Percentiles rank a stretch among this genome's conserved stretches.
Conservation (phyloP, 2,113 vertebrate species). For the Axis porcinus region DNA sequence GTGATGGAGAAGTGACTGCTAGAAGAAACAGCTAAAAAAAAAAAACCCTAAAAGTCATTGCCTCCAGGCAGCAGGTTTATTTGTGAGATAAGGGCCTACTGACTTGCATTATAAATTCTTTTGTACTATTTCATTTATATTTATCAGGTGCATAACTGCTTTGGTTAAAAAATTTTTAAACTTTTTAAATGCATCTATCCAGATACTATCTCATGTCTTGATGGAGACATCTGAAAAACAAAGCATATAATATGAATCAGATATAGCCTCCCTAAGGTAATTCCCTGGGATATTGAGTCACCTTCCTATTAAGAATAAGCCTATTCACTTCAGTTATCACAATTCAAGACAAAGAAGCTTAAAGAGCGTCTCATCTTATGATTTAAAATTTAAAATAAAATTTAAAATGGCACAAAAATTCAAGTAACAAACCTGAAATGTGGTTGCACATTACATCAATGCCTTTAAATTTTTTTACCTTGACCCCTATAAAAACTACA, state of each 20-base stretch:
- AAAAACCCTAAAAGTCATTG: not conserved
- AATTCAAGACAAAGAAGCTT: not conserved
- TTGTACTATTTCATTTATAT: not conserved
- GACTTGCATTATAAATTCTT: not conserved
- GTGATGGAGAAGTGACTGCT: not conserved
- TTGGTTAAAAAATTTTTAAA: not conserved
- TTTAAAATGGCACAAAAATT: not conserved
- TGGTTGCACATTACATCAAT: not conserved
- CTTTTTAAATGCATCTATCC: not conserved
- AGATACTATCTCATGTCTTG: not conserved
- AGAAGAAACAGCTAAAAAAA: not conserved
- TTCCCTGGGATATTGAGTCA: conserved; percentile 39
- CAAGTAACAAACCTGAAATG: not conserved
- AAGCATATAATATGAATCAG: not conserved
- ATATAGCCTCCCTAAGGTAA: not conserved
- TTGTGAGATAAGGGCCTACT: not conserved
- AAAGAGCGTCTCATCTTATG: not conserved
- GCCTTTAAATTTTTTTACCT: not conserved
- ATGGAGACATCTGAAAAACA: conserved; percentile 7
- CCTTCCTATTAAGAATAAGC: conserved; percentile 29
- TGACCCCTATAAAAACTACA: not conserved
- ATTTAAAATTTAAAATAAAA: not conserved
- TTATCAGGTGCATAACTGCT: not conserved
- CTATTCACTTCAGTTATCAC: not conserved
- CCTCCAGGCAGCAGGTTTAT: not conserved